Evolutionary conservation across 2,797 vertebrate genomes (phyloP), one percentile per base, ranked within the genome.

Genomic region (Salmo trutta): DNA sequence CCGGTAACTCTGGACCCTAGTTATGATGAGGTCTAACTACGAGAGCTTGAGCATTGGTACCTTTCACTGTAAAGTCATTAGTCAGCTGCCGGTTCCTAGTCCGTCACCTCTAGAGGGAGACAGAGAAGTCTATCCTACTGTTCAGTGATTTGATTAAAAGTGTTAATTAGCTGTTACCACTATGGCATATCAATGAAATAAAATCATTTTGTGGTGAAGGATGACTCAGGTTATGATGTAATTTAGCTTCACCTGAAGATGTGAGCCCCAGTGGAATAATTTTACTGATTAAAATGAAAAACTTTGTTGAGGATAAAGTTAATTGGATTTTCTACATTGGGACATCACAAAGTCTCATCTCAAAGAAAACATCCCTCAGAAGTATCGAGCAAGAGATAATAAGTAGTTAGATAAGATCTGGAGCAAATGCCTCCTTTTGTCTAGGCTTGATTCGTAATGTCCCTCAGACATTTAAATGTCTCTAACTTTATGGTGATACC

Each of bases 271-370:
- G 33, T 74, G 19, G n/a, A 14, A 14, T 36, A 15, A 21, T 74
- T 36, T 51, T 19, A 17, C 5, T 24, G 10, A 51, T 51, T 47
- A 36, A 36, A 19, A 12, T 27, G 64, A 14, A 5, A 66, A 69
- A 8, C 12, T 71, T 51, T 24, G n/a, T 47, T 14, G n/a, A 70
- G 31, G 69, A 17, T 2, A 41, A 76, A 79, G 75, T 73, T 70
- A 81, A 84, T 78, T 71, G 24, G 67, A 84, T 41, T 80, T 85
- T 83, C 29, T 65, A 47, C 41, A 47, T 47, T 10, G 41, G 41
- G 41, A 47, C 41, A 47, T 47, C 41, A 10, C 41, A 47, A 54
- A 19, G 53, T 54, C 53, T 17, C 14, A 17, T 54, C 53, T 19
- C 17, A 54, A 17, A 16, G 15, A 54, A 54, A 54, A 17, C 53